Conservation (phyloP, 2,888 invertebrate genomes). For the Papilio elwesi region DNA sequence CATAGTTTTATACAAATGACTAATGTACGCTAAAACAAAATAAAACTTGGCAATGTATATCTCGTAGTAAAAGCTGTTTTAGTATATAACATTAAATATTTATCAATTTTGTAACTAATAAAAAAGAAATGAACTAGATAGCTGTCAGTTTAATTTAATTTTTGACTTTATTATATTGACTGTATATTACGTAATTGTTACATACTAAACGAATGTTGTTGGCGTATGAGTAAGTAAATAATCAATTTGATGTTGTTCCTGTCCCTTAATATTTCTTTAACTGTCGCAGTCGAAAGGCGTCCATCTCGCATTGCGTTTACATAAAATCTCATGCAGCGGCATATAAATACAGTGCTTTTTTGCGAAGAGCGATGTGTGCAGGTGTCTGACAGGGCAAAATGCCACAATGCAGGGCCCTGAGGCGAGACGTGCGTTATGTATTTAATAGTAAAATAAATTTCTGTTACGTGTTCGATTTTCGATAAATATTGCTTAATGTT, state of each 20-base stretch:
- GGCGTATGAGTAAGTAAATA: slow-evolving; percentile 10
- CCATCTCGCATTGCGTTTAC: slow-evolving; percentile 6
- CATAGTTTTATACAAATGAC: slow-evolving; percentile 28
- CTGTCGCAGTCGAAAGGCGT: slow-evolving; percentile 18
- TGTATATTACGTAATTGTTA: slow-evolving; percentile 18
- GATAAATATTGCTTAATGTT: slow-evolving; percentile 82
- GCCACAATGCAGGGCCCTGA: slow-evolving; percentile 62
- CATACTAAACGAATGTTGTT: slow-evolving; percentile 15
- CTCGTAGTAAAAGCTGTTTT: slow-evolving; percentile 1
- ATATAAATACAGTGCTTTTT: neutral
- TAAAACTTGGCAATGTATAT: slow-evolving; percentile 16
- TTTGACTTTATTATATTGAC: slow-evolving; percentile 5
- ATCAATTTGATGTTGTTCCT: slow-evolving; percentile 17
- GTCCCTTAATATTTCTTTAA: slow-evolving; percentile 14
- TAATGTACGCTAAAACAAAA: slow-evolving; percentile 7
- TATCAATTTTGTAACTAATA: slow-evolving; percentile 17
- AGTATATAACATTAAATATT: neutral
- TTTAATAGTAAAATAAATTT: slow-evolving; percentile 76
- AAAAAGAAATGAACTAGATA: slow-evolving; percentile 7
- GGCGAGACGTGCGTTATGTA: slow-evolving; percentile 64
- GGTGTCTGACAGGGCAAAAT: slow-evolving; percentile 49
- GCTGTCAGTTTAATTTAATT: slow-evolving; percentile 6
- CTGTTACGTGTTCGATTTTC: slow-evolving; percentile 81
- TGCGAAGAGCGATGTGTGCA: slow-evolving; percentile 43
- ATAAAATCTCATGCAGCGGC: slow-evolving; percentile 9